Evolutionary conservation across 2,113 vertebrate genomes (phyloP).

Genomic region (Anoplopoma fimbria): DNA sequence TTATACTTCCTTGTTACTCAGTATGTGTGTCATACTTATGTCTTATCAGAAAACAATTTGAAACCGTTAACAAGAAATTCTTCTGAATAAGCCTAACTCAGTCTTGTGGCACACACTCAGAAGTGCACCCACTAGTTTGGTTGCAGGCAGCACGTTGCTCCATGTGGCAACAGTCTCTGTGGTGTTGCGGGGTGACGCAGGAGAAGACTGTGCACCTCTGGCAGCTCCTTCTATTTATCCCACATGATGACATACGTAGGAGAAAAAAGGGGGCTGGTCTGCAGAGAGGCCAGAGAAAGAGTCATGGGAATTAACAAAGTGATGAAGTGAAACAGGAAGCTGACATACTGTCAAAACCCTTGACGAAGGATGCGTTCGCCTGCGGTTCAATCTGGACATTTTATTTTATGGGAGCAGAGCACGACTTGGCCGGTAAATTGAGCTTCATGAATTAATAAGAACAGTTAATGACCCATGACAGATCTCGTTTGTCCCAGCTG

Average conservation of each 20-base stretch:
- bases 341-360: constrained; percentile 38
- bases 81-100: background rate
- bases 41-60: background rate
- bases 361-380: constrained; percentile 16
- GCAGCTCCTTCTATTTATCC: constrained; percentile 44
- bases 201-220: constrained; percentile 25
- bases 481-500: constrained; percentile 68
- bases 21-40: background rate
- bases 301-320: constrained; percentile 38
- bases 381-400: constrained; percentile 45
- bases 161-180: constrained; percentile 44
- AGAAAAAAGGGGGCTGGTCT: background rate
- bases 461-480: constrained; percentile 69
- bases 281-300: background rate
- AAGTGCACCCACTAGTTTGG: constrained; percentile 37
- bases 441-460: constrained; percentile 74
- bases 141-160: constrained; percentile 46
- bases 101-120: background rate
- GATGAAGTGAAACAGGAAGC: constrained; percentile 46
- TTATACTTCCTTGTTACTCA: background rate
- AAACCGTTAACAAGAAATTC: background rate
- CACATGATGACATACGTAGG: constrained; percentile 29
- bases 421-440: constrained; percentile 47
- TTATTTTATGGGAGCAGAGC: constrained; percentile 52
- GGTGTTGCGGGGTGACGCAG: constrained; percentile 50